Conservation (phyloP, 2,797 vertebrate genomes). For the Mastacembelus armatus region DNA sequence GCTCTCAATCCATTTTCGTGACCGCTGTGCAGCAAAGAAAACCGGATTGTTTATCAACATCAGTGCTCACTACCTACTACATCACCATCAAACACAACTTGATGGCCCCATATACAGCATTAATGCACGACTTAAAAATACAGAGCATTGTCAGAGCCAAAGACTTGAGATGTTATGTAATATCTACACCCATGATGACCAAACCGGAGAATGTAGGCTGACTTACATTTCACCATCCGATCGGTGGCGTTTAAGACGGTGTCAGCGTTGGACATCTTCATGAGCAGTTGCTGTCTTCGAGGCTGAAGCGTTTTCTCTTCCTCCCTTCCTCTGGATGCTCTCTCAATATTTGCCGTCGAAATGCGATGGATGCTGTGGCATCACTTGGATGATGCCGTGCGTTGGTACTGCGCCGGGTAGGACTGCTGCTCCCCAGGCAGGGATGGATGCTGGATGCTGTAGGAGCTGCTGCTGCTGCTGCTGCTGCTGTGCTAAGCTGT, state of each 20-base stretch:
- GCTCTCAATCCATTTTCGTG: no score
- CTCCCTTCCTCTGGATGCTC: constrained; percentile 47
- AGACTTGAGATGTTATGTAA: constrained; percentile 65
- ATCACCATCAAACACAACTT: constrained; percentile 57
- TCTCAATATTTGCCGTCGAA: constrained; percentile 71
- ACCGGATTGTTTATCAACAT: constrained; percentile 77
- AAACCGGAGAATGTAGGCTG: constrained; percentile 32
- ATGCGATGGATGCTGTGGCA: constrained; percentile 83
- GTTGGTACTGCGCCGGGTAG: constrained; percentile 78
- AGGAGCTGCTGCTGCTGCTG: constrained; percentile 62
- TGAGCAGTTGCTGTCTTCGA: constrained; percentile 79
- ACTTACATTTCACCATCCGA: constrained; percentile 89
- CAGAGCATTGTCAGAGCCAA: constrained; percentile 45
- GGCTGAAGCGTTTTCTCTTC: constrained; percentile 66
- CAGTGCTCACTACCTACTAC: constrained; percentile 67
- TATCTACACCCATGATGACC: constrained; percentile 25
- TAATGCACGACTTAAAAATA: constrained; percentile 34
- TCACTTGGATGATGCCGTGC: constrained; percentile 82
- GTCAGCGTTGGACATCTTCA: constrained; percentile 91
- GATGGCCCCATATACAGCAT: constrained; percentile 44
- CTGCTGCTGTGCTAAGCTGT: constrained; percentile 76
- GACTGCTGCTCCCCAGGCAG: constrained; percentile 78
- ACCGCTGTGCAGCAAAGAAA: constrained; percentile 55
- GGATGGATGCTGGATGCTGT: constrained; percentile 70
- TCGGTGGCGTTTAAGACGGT: constrained; percentile 87